Evolutionary conservation across 1,140 invertebrate genomes (phyloP), one percentile per base, ranked within the genome.

Genomic region (Lepidurus couesii): DNA sequence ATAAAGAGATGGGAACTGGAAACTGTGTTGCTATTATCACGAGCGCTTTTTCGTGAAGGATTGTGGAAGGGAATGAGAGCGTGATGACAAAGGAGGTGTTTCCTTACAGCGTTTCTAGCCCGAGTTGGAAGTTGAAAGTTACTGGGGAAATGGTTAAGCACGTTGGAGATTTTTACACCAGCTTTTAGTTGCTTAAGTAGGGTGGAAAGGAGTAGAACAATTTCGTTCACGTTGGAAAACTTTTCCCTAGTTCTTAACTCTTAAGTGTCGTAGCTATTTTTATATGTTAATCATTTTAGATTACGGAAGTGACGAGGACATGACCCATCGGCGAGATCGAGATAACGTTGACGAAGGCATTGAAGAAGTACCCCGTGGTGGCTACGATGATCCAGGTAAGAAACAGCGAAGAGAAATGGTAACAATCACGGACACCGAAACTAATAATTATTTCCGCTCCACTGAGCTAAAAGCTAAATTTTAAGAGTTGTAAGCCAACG

Each of bases 391-490:
- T 21, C 16, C 53, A 65, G 53, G 53, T 65, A 65, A 9, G 1
- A 65, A 65, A 13, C 53, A 65, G 6, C 21, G 53, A 65, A 21
- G 45, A 16, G 45, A 47, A 47, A 47, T 47, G 45, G 53, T 65
- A 65, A 65, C 53, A 65, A 65, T 65, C 53, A 65, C 16, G 53
- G 53, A 13, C 53, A 65, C 53, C 53, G 53, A 65, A 65, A 65
- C 53, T 65, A 65, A 16, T 21, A 65, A 65, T 65, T 65, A 65
- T 65, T 65, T 65, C 53, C 53, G 53, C 16, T 65, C 53, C 53
- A 65, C 53, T 65, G 53, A 65, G 21, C n/a, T 65, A 65, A 65
- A 65, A 65, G 53, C 21, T 21, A 5, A 65, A 21, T 7, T 21
- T 65, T 13, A 11, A 65, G 53, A 21, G 21, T 65, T 21, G 16